Percentiles rank a stretch among this genome's conserved stretches.
Conservation (phyloP, 1,140 invertebrate genomes). For the Eurosta solidaginis region DNA sequence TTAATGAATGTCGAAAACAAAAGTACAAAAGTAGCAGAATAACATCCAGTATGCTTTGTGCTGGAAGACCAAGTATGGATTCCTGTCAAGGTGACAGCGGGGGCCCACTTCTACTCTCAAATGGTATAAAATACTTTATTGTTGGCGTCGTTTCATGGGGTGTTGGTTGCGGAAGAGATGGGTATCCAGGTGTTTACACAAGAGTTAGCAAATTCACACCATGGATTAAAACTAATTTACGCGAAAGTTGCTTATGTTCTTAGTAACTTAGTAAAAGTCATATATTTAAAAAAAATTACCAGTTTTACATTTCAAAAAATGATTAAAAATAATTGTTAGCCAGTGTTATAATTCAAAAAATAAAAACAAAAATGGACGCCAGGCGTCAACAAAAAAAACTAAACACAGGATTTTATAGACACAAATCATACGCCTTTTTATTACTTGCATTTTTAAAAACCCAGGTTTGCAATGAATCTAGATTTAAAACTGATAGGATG, state of each 20-base stretch:
- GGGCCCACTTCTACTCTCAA: constrained; percentile 75
- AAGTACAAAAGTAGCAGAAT: constrained; percentile 81
- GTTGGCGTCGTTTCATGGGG: constrained; percentile 74
- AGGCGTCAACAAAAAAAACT: too few relatives aligned
- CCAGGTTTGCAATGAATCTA: too few relatives aligned
- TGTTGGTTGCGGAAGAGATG: constrained; percentile 70
- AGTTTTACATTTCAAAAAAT: too few relatives aligned
- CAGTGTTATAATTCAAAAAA: too few relatives aligned
- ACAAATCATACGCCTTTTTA: too few relatives aligned
- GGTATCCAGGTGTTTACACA: constrained; percentile 63
- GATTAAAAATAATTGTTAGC: too few relatives aligned
- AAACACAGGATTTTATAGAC: too few relatives aligned
- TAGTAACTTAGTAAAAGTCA: too few relatives aligned
- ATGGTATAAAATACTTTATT: constrained; percentile 74
- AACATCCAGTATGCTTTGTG: constrained; percentile 80
- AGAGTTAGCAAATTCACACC: constrained; percentile 58
- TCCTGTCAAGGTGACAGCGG: constrained; percentile 86
- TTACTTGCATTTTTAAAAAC: too few relatives aligned
- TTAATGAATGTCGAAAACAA: constrained; percentile 77
- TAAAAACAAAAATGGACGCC: too few relatives aligned
- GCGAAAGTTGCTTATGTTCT: constrained; percentile 58
- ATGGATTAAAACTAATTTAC: constrained; percentile 58
- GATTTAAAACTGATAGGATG: too few relatives aligned
- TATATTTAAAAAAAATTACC: too few relatives aligned
- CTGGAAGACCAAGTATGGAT: constrained; percentile 77